Evolutionary conservation across 2,888 invertebrate species (phyloP).

Genomic region (Adelognathus sp.): DNA sequence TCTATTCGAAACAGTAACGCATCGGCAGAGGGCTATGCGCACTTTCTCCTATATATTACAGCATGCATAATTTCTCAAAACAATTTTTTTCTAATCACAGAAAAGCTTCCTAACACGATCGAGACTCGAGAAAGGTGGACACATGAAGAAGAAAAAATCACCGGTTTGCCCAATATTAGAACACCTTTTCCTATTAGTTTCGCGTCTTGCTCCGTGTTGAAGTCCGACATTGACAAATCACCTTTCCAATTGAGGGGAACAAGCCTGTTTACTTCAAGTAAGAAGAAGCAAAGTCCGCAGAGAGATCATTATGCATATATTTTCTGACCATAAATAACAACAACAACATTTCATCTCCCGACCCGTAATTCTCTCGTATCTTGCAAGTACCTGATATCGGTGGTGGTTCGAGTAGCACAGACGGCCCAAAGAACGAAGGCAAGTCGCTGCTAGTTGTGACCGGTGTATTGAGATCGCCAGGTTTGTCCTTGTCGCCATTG

Average conservation of each 20-base stretch:
- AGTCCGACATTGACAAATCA: conserved; percentile 17
- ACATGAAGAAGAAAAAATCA: not conserved
- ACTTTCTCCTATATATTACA: too few relatives aligned
- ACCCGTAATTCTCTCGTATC: not conserved
- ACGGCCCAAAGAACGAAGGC: conserved; percentile 95
- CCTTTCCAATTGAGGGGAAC: not conserved
- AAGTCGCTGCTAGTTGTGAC: conserved; percentile 96
- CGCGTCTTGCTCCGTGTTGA: not conserved
- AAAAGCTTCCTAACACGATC: not conserved
- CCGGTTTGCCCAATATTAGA: not conserved
- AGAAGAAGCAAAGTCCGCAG: too few relatives aligned
- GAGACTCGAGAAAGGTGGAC: not conserved
- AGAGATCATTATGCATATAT: too few relatives aligned
- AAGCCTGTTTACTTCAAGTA: too few relatives aligned
- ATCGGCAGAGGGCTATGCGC: not conserved
- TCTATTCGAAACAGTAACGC: not conserved
- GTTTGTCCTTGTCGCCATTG: conserved; percentile 83
- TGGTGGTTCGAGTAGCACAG: conserved; percentile 93
- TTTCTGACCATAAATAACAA: too few relatives aligned
- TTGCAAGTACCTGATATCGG: conserved; percentile 96
- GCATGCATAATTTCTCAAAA: too few relatives aligned
- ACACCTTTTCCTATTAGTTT: not conserved
- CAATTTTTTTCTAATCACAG: too few relatives aligned
- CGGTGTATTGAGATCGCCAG: conserved; percentile 96
- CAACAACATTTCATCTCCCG: not conserved